Evolutionary conservation across 2,797 vertebrate species (phyloP).

Genomic region (Anguilla obscura): DNA sequence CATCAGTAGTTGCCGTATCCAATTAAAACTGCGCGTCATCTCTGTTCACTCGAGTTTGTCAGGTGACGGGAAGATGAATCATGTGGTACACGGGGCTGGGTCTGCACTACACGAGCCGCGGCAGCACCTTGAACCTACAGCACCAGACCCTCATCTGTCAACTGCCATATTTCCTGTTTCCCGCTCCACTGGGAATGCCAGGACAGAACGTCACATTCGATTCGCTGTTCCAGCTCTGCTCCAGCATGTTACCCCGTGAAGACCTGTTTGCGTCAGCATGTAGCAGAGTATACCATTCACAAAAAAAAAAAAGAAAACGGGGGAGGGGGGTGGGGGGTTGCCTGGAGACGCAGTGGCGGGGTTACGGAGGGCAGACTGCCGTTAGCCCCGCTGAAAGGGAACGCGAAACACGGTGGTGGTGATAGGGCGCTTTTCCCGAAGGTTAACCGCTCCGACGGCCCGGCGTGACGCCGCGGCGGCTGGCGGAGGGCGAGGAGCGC

Average conservation of each 20-base stretch:
- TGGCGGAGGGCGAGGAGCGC: constrained; percentile 31
- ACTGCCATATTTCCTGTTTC: constrained; percentile 2
- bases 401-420: not conserved
- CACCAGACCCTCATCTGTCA: constrained; percentile 1
- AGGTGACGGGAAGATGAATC: not conserved
- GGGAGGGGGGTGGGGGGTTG: not conserved
- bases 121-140: not conserved
- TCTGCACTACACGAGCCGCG: not conserved
- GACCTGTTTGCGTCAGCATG: not conserved
- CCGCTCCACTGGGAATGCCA: constrained; percentile 20
- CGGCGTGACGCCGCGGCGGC: not conserved
- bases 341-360: not conserved
- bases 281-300: not conserved
- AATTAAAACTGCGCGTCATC: not conserved
- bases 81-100: not conserved
- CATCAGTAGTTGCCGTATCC: not conserved
- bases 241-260: not conserved
- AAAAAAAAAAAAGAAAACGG: not conserved
- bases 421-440: not conserved
- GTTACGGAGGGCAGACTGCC: constrained; percentile 16
- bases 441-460: not conserved
- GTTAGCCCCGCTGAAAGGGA: not conserved
- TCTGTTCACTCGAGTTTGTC: not conserved
- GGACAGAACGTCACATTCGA: not conserved
- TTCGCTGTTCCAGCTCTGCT: not conserved